Evolutionary conservation across 2,888 invertebrate species (phyloP), one percentile per base, ranked within the genome.

Genomic region (Deilephila elpenor): DNA sequence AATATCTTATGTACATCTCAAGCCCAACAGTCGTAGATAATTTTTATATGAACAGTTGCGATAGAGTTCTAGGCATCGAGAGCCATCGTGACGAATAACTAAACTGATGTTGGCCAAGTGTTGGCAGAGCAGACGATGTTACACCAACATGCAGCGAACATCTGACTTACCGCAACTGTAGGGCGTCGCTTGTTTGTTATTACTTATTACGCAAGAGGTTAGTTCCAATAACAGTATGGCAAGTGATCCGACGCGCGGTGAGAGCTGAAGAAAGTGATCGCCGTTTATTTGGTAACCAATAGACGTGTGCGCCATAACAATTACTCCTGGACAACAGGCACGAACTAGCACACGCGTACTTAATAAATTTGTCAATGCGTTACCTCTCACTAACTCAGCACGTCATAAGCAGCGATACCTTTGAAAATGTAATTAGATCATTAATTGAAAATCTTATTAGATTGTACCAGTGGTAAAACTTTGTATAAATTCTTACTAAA

Each of bases 211-310:
- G 71, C 62, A 73, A 73, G 73, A 32, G 71, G 59, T 67, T 73
- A 67, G 37, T 59, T 67, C 51, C 25, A 37, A 37, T 62, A 32
- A 17, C 17, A 32, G n/a, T 29, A 64, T 64, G 59, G 44, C 56
- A n/a, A 67, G 25, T 59, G 59, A 73, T 73, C 67, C 71, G 25
- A 7, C 61, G 53, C 34, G 7, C 60, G 75, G 93, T 91, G 92
- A 92, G 91, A 92, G 93, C 87, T 84, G 82, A 89, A 87, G 93
- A 93, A 93, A 93, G 93, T 92, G 88, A 89, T 89, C 86, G 82
- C 75, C 75, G 86, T 86, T 56, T 85, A 89, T 93, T 92, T 90
- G 89, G 92, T 93, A 93, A 93, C 88, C 79, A 76, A 70, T 75
- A 74, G 78, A 78, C 79, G 78, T 77, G 80, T 71, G 78, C 78